These are phyloP conservation scores for Seriola aureovittata DNA, from an alignment of 2,113 vertebrate species.

Conservation along the genomic window DNA sequence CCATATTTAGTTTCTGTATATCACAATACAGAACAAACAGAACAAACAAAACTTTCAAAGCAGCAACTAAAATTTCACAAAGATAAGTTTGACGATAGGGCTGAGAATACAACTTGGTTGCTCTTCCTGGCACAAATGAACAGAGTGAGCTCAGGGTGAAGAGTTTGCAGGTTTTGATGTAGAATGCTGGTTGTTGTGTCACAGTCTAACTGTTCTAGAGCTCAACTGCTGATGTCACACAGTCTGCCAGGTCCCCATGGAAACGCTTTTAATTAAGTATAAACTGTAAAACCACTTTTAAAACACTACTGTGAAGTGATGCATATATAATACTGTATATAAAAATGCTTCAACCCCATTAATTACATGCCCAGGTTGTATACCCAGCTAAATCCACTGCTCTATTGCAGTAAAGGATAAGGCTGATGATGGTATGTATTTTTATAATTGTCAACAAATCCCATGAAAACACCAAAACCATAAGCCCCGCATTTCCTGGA, in stretches of 20 bases:
- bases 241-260: not conserved
- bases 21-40: not conserved
- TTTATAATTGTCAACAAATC: conserved; percentile 16
- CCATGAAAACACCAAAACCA: not conserved
- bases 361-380: not conserved
- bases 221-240: not conserved
- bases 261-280: not conserved
- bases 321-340: not conserved
- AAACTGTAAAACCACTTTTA: not conserved
- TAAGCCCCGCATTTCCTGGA: conserved; percentile 26
- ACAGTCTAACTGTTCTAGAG: not conserved
- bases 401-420: not conserved
- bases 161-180: not conserved
- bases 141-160: not conserved
- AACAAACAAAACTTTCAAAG: too few species aligned
- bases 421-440: not conserved
- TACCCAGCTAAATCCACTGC: not conserved
- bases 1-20: not conserved
- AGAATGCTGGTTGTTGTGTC: not conserved
- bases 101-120: not conserved
- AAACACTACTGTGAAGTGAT: too few species aligned
- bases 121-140: not conserved
- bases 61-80: not conserved
- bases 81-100: not conserved
- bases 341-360: not conserved